Conservation (phyloP, 2,113 vertebrate species). For the Ranitomeya variabilis region DNA sequence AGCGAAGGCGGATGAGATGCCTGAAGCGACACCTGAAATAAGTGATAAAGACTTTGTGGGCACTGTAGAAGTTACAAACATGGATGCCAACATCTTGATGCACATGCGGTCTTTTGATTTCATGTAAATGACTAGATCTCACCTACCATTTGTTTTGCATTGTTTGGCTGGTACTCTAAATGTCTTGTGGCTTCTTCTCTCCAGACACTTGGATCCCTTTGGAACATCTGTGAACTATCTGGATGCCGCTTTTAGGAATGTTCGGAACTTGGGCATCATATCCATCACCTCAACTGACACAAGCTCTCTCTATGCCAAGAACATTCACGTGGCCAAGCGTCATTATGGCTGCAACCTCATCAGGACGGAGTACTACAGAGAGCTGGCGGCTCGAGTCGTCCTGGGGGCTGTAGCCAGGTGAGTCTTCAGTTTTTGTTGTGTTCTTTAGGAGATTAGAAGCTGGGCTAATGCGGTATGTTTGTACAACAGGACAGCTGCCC, state of each 20-base stretch:
- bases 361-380: conserved; percentile 93
- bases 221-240: conserved; percentile 93
- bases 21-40: conserved; percentile 63
- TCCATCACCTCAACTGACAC: conserved; percentile 94
- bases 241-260: conserved; percentile 92
- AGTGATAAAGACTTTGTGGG: conserved; percentile 67
- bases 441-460: neutral
- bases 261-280: conserved; percentile 91
- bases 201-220: conserved; percentile 93
- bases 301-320: conserved; percentile 91
- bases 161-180: neutral
- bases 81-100: conserved; percentile 98
- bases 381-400: conserved; percentile 89
- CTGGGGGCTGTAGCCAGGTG: conserved; percentile 89
- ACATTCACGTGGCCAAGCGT: conserved; percentile 86
- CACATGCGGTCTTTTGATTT: conserved; percentile 94
- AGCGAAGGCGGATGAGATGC: conserved; percentile 67
- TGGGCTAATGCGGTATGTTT: neutral
- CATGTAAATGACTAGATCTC: conserved; percentile 76
- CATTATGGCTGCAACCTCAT: conserved; percentile 91
- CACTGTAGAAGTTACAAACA: conserved; percentile 88
- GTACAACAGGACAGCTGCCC: conserved; percentile 83
- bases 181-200: conserved; percentile 24
- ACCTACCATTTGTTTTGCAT: neutral
- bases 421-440: neutral